Conservation (phyloP, 2,888 invertebrate species). For the Tolmerus cingulatus region DNA sequence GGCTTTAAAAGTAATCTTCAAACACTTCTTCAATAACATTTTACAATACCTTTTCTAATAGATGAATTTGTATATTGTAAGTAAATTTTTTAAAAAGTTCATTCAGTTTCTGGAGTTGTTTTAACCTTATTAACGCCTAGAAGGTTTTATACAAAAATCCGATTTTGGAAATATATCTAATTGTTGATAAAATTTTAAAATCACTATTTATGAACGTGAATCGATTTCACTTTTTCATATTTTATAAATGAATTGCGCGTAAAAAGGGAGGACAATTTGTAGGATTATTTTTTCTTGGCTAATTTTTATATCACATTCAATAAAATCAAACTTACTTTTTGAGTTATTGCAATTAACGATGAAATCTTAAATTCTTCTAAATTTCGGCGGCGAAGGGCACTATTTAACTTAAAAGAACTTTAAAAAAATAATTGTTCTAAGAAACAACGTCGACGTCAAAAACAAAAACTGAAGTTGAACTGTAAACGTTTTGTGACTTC, state of each 20-base stretch:
- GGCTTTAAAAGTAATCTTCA: not conserved
- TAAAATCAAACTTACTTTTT: not conserved
- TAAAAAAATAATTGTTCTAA: not conserved
- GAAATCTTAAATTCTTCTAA: not conserved
- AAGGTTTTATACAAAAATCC: not conserved
- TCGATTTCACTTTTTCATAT: not conserved
- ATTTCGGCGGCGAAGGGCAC: not conserved
- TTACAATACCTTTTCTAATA: no score
- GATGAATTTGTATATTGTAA: no score
- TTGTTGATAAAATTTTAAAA: no score
- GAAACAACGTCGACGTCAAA: not conserved
- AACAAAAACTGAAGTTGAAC: not conserved
- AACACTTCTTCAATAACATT: no score
- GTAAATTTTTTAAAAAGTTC: no score
- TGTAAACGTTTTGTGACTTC: not conserved
- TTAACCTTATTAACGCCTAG: not conserved
- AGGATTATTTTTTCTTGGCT: no score
- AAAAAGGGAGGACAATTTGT: no score
- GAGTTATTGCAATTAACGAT: not conserved
- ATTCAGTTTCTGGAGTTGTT: no score
- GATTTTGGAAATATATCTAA: not conserved
- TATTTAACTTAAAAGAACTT: not conserved
- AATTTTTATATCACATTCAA: not conserved
- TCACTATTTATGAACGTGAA: not conserved
- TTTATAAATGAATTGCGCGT: not conserved